Base-by-base conservation (phyloP, 2,888 invertebrate genomes). In the Leptopilina drosophilae region DNA sequence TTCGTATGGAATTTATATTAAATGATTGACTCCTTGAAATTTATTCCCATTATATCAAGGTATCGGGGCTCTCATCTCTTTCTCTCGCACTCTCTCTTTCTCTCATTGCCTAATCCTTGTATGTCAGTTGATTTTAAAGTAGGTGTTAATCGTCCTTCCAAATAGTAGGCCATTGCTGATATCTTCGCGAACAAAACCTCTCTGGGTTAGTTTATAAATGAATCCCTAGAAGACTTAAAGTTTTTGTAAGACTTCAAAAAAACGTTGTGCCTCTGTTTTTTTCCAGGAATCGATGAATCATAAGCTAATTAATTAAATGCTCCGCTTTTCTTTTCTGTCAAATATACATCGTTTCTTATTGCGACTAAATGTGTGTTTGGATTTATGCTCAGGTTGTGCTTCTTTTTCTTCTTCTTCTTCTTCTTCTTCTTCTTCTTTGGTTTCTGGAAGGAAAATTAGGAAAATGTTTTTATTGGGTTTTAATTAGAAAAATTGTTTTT, bases 211-310 rank as follows among this genome's bases (percentile, higher is more conserved):
- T 77, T 20, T 20, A 42, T 42, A 64, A 76, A 80, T 80, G 85
- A 85, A 85, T 81, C 84, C 86, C 20, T 86, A 85, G 69, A 73
- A 67, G 40, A 46, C 69, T 5, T 42, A 62, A 53, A 46, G 82
- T 82, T 82, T 82, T 85, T 86, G 78, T 85, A 82, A 69, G 86
- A 82, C 81, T 86, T 85, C 85, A 33, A 77, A 76, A 46, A 64
- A 67, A 77, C 76, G 76, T 76, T 64, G 77, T 64, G 69, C 76
- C 76, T 78, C 66, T 53, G 69, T 26, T 69, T 33, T 69, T 53
- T 62, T n/a, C 69, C 15, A 69, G 49, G 12, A 26, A 33, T 53
- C 26, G 53, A 69, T 53, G 49, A 69, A 69, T 69, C 20, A 69
- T 20, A 20, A 49, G 1, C 8, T 69, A 53, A 69, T 69, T 69